Percentiles rank a stretch among this genome's conserved stretches.
These are phyloP conservation scores for Mantis religiosa DNA, from an alignment of 2,888 invertebrate genomes.

Conservation along the genomic window DNA sequence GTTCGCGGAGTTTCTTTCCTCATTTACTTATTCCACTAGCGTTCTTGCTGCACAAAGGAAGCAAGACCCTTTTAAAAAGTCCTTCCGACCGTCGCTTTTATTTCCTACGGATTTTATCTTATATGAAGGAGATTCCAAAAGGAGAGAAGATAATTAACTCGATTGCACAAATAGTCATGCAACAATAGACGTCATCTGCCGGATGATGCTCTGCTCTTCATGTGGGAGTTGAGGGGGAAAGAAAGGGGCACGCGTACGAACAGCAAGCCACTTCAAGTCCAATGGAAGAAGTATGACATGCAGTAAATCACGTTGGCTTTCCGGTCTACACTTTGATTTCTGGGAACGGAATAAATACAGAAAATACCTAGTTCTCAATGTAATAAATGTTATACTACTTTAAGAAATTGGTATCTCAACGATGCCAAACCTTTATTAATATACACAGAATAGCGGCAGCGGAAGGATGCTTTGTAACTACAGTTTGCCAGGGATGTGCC, in stretches of 20 bases:
- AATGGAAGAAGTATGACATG: background rate
- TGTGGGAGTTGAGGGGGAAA: background rate
- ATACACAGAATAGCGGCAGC: too few species aligned
- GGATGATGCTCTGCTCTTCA: background rate
- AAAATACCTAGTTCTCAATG: too few species aligned
- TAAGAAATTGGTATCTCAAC: too few species aligned
- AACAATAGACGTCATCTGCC: slow-evolving; percentile 3
- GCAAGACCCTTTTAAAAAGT: background rate
- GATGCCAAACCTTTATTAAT: too few species aligned
- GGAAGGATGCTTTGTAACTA: too few species aligned
- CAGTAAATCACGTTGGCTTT: too few species aligned
- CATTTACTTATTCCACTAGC: background rate
- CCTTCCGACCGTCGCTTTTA: background rate
- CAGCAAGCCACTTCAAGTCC: background rate
- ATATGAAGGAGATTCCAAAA: background rate
- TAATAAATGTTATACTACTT: too few species aligned
- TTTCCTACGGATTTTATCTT: background rate
- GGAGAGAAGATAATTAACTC: slow-evolving; percentile 13
- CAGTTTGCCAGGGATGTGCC: too few species aligned
- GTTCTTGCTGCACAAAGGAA: background rate
- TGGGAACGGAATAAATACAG: too few species aligned
- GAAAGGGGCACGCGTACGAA: background rate
- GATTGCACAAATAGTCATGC: slow-evolving; percentile 2
- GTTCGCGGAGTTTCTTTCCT: background rate
- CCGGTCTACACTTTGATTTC: too few species aligned